Percentiles rank a stretch among this genome's conserved stretches.
These are phyloP conservation scores for Solenodon paradoxus DNA, from an alignment of 2,113 vertebrate genomes.

Conservation along the genomic window DNA sequence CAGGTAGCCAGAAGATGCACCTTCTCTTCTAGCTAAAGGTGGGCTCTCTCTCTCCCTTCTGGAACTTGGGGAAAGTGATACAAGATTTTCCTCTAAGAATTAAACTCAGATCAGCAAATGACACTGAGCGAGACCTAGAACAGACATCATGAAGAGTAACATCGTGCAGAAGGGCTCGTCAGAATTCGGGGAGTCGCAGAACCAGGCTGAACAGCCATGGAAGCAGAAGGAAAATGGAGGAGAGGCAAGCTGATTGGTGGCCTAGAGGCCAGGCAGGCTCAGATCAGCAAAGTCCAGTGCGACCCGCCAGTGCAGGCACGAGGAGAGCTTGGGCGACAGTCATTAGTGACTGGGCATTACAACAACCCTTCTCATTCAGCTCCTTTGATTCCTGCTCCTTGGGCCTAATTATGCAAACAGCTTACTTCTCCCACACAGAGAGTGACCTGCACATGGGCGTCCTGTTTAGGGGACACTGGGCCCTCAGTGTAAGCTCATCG, in stretches of 20 bases:
- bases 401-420: neutral
- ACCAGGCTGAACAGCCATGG: neutral
- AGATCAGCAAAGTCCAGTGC: neutral
- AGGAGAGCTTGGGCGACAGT: no score
- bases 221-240: neutral
- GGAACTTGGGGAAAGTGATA: neutral
- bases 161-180: rapidly evolving
- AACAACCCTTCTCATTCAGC: rapidly evolving
- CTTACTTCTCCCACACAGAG: rapidly evolving
- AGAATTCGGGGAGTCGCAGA: neutral
- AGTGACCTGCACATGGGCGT: rapidly evolving
- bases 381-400: no score
- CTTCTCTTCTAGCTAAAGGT: no score
- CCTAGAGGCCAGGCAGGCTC: neutral
- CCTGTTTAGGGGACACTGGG: neutral
- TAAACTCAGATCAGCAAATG: neutral
- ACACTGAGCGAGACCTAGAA: neutral
- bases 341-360: rapidly evolving
- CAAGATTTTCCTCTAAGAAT: neutral
- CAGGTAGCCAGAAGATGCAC: neutral
- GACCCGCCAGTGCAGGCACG: rapidly evolving
- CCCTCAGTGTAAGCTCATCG: rapidly evolving
- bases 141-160: neutral
- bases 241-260: rapidly evolving
- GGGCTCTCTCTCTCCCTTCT: neutral